Evolutionary conservation across 2,888 invertebrate species (phyloP).

Genomic region (Caenorhabditis virilis): DNA sequence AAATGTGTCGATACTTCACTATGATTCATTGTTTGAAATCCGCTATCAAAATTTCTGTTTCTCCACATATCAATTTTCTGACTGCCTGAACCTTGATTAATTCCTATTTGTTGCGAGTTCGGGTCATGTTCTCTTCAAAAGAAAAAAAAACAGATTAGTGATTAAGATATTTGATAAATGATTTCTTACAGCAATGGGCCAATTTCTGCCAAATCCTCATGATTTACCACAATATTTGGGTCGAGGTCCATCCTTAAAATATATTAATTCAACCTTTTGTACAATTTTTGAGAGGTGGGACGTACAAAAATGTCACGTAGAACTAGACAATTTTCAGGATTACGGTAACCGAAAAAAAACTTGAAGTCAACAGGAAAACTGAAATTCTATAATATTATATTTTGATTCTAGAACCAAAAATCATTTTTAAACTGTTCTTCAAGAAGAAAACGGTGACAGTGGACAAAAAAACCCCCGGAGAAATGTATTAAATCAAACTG

Average conservation of each 20-base stretch:
- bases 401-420: neutral
- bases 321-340: neutral
- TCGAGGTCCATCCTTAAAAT: conserved; percentile 42
- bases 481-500: no score
- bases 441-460: neutral
- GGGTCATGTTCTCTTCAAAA: conserved; percentile 21
- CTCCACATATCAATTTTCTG: conserved; percentile 50
- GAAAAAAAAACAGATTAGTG: neutral
- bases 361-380: no score
- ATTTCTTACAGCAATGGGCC: conserved; percentile 17
- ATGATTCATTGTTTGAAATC: conserved; percentile 63
- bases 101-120: neutral
- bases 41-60: conserved; percentile 58
- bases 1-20: conserved; percentile 43
- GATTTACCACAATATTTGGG: conserved; percentile 24
- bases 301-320: neutral
- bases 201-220: conserved; percentile 31
- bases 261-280: no score
- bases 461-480: no score
- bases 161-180: neutral
- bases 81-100: conserved; percentile 7
- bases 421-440: neutral
- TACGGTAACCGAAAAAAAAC: neutral
- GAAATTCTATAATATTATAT: neutral
- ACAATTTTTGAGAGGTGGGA: neutral